Evolutionary conservation across 2,797 vertebrate species (phyloP).

Genomic region (Dallia pectoralis): DNA sequence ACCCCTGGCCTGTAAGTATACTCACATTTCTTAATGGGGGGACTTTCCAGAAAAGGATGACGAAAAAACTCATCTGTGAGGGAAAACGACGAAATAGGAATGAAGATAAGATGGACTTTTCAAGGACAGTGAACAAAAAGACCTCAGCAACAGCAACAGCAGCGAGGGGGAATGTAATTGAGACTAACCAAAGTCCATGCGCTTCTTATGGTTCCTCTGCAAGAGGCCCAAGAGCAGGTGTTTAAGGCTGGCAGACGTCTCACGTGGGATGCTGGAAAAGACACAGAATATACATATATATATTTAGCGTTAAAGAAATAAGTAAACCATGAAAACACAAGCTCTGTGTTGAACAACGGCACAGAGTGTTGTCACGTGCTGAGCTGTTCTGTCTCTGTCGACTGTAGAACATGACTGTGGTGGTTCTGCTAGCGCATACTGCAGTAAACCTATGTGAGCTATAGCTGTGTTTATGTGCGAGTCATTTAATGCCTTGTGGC

Average conservation of each 20-base stretch:
- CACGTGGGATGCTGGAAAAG: slow-evolving; percentile 71
- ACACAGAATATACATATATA: neutral
- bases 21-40: slow-evolving; percentile 89
- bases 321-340: neutral
- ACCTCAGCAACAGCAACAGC: neutral
- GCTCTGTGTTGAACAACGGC: slow-evolving; percentile 13
- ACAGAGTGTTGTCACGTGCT: slow-evolving; percentile 27
- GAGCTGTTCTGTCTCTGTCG: slow-evolving; percentile 15
- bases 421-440: neutral
- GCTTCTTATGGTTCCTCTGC: slow-evolving; percentile 86
- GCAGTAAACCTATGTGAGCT: neutral
- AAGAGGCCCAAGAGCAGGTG: slow-evolving; percentile 89
- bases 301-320: neutral
- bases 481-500: neutral
- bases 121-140: neutral
- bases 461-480: neutral
- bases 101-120: neutral
- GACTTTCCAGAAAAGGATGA: slow-evolving; percentile 89
- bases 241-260: slow-evolving; percentile 86
- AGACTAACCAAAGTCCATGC: slow-evolving; percentile 89
- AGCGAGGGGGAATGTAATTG: neutral
- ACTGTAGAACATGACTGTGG: slow-evolving; percentile 51
- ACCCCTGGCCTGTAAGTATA: slow-evolving; percentile 13
- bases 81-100: slow-evolving; percentile 19
- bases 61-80: slow-evolving; percentile 91